phyloP scores from a whole-genome alignment of 2,888 invertebrate species.

The Lasioglossum pauxillum region DNA sequence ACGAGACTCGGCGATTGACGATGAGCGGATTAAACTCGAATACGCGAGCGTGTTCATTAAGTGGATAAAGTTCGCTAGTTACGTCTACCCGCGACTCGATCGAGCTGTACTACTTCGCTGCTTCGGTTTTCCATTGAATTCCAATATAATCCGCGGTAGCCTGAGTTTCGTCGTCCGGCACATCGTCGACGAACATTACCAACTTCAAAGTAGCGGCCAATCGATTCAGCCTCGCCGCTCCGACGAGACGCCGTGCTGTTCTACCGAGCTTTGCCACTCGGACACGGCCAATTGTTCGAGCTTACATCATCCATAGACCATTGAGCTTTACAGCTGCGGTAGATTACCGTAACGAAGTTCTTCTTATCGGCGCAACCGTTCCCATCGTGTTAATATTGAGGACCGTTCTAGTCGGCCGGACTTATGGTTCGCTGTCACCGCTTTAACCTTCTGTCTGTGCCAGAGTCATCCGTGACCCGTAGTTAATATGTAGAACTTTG shows the following conservation, averaged over 20 bases:
- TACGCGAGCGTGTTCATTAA: neutral
- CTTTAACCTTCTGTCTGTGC: neutral
- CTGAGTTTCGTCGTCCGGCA: neutral
- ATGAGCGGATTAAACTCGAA: neutral
- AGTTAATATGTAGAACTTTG: no score
- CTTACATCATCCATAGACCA: constrained; percentile 9
- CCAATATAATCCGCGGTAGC: constrained; percentile 3
- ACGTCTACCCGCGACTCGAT: neutral
- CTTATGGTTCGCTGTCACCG: neutral
- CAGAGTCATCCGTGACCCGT: no score
- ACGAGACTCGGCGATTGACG: neutral
- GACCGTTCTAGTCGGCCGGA: neutral
- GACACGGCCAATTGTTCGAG: constrained; percentile 8
- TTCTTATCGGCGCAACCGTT: neutral
- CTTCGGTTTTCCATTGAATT: neutral
- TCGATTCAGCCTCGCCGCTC: neutral
- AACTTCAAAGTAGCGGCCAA: constrained; percentile 23
- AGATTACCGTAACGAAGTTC: neutral
- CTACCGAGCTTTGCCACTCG: neutral
- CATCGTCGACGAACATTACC: neutral
- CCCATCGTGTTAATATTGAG: neutral
- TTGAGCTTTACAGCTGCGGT: neutral
- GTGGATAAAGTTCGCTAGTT: neutral
- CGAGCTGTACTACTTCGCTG: neutral
- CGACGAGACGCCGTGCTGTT: neutral